Evolutionary conservation across 2,888 invertebrate species (phyloP).

Genomic region (Netelia virgata): DNA sequence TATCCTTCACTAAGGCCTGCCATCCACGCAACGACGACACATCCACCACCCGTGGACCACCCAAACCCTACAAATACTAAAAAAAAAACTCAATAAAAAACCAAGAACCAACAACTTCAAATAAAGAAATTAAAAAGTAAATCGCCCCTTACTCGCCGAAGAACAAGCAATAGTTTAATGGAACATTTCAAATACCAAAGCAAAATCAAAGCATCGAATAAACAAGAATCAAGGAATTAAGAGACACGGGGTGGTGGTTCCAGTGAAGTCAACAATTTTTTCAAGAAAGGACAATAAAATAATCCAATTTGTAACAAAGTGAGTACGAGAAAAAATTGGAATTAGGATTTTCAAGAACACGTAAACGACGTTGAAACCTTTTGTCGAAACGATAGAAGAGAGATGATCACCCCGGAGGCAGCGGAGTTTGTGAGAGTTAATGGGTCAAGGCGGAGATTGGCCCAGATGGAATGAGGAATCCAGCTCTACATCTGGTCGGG

Average conservation of each 20-base stretch:
- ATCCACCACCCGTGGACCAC: slow-evolving; percentile 80
- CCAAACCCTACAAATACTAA: slow-evolving; percentile 69
- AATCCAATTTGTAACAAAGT: slow-evolving; percentile 71
- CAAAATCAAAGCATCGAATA: slow-evolving; percentile 61
- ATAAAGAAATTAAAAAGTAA: slow-evolving; percentile 48
- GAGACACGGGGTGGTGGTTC: slow-evolving; percentile 77
- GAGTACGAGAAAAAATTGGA: slow-evolving; percentile 50
- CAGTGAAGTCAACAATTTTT: slow-evolving; percentile 74
- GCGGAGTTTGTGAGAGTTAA: slow-evolving; percentile 79
- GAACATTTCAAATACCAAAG: slow-evolving; percentile 66
- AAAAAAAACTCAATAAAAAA: slow-evolving; percentile 54
- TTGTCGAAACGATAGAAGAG: slow-evolving; percentile 73
- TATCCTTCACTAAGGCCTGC: slow-evolving; percentile 84
- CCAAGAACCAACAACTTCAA: slow-evolving; percentile 63
- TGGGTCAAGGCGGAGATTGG: slow-evolving; percentile 80
- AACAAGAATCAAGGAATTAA: slow-evolving; percentile 59
- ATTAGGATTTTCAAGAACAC: neutral
- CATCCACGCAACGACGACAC: slow-evolving; percentile 82
- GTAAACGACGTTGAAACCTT: neutral
- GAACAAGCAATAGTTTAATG: slow-evolving; percentile 47
- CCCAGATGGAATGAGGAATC: slow-evolving; percentile 84
- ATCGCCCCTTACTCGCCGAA: slow-evolving; percentile 55
- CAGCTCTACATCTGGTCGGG: slow-evolving; percentile 83
- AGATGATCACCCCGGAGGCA: slow-evolving; percentile 84
- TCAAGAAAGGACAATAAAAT: slow-evolving; percentile 77